Evolutionary conservation across 53 echinoderm and acorn worm genomes (phyloP).

Genomic region (Apostichopus leukothele): DNA sequence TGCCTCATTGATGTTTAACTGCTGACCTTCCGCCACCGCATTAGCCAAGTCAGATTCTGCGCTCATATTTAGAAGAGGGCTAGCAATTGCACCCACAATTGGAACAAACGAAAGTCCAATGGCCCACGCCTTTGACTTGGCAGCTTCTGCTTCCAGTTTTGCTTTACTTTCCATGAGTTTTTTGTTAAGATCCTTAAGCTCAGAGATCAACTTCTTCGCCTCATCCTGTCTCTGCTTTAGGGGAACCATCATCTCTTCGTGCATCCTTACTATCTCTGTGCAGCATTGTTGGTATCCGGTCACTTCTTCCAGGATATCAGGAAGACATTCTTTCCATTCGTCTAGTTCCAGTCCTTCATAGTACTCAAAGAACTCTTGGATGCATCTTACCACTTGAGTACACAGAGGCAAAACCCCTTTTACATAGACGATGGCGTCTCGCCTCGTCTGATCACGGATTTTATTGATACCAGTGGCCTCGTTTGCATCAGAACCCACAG

Average conservation of each 20-base stretch:
- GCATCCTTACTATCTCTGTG: slow-evolving; percentile 1
- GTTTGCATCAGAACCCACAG: no score
- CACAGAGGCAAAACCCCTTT: no score
- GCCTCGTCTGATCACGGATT: no score
- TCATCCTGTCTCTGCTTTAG: slow-evolving; percentile 6
- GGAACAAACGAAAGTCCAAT: not conserved
- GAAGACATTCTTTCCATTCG: not conserved
- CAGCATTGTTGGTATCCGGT: slow-evolving; percentile 30
- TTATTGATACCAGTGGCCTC: no score
- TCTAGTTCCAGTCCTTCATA: no score
- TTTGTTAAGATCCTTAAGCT: not conserved
- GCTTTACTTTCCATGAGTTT: not conserved
- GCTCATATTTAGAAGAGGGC: not conserved
- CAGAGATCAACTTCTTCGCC: not conserved
- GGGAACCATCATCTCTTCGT: slow-evolving; percentile 33
- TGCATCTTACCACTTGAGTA: no score
- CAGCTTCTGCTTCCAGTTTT: not conserved
- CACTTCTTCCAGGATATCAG: not conserved
- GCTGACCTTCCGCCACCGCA: not conserved
- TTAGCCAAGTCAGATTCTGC: not conserved
- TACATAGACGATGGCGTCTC: no score
- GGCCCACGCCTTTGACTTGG: not conserved
- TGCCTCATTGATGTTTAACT: not conserved
- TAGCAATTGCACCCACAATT: not conserved
- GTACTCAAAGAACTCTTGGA: no score